phyloP scores from a whole-genome alignment of 2,113 vertebrate genomes.

The Mesitornis unicolor region DNA sequence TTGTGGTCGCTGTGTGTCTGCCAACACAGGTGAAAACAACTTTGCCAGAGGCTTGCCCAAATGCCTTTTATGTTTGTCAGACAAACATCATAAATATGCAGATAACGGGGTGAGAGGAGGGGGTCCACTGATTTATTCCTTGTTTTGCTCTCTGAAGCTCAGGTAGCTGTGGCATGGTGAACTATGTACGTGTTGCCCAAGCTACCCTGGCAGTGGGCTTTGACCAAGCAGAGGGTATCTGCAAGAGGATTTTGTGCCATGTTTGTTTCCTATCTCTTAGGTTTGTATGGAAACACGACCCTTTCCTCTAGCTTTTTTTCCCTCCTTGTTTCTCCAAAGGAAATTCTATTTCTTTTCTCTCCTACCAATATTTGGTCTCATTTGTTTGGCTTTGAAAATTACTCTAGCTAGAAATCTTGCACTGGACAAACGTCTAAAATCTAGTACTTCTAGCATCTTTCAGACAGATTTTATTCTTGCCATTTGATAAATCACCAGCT shows the following conservation, averaged over 20 bases:
- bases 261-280: background rate
- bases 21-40: background rate
- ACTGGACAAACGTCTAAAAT: background rate
- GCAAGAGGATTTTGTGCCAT: background rate
- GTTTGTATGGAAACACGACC: background rate
- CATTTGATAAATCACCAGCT: background rate
- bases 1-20: background rate
- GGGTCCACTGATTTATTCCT: background rate
- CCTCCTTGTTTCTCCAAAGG: slow-evolving; percentile 17
- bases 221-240: background rate
- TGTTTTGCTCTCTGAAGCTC: background rate
- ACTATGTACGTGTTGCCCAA: background rate
- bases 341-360: slow-evolving; percentile 35
- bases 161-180: background rate
- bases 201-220: background rate
- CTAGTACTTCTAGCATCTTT: background rate
- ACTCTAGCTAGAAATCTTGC: background rate
- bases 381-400: slow-evolving; percentile 15
- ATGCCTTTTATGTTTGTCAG: background rate
- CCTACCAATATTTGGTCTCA: slow-evolving; percentile 3
- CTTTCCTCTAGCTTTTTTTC: background rate
- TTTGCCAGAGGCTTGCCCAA: background rate
- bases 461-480: background rate
- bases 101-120: background rate
- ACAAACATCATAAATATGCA: background rate